phyloP scores from a whole-genome alignment of 2,888 invertebrate genomes.

The Drosophila longiperda region DNA sequence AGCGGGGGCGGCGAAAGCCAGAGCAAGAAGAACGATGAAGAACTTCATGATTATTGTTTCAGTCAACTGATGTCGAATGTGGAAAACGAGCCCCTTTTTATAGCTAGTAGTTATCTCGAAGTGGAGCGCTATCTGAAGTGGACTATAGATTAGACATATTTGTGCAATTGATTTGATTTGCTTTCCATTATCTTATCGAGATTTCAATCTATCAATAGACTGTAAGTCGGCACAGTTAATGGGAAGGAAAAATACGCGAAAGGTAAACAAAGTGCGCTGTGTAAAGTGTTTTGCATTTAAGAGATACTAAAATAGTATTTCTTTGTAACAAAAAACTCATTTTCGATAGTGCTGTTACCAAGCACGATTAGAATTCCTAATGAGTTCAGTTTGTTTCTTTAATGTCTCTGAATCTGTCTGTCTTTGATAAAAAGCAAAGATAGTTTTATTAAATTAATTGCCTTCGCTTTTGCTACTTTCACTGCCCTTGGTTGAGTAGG shows the following conservation, averaged over 20 bases:
- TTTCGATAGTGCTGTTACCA: not conserved
- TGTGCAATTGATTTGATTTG: not conserved
- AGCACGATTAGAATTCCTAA: not conserved
- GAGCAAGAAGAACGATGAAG: conserved; percentile 30
- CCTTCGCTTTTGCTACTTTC: not conserved
- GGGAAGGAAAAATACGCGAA: not conserved
- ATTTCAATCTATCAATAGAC: conserved; percentile 9
- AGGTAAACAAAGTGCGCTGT: not conserved
- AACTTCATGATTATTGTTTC: conserved; percentile 45
- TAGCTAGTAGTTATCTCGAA: conserved; percentile 25
- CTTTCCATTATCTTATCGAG: not conserved
- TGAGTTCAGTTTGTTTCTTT: not conserved
- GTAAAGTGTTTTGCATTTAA: not conserved
- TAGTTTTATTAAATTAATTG: not conserved
- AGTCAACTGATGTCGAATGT: conserved; percentile 49
- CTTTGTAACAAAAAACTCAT: too few species aligned
- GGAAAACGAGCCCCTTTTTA: conserved; percentile 28
- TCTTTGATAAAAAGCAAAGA: not conserved
- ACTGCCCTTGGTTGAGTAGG: not conserved
- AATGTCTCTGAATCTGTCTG: not conserved
- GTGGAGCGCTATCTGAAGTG: not conserved
- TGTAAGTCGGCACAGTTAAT: not conserved
- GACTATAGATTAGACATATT: not conserved
- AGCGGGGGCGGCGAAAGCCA: conserved; percentile 51
- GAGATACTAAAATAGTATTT: not conserved